These are phyloP conservation scores for Epinotia ramella DNA, from an alignment of 2,888 invertebrate species.

Conservation along the genomic window DNA sequence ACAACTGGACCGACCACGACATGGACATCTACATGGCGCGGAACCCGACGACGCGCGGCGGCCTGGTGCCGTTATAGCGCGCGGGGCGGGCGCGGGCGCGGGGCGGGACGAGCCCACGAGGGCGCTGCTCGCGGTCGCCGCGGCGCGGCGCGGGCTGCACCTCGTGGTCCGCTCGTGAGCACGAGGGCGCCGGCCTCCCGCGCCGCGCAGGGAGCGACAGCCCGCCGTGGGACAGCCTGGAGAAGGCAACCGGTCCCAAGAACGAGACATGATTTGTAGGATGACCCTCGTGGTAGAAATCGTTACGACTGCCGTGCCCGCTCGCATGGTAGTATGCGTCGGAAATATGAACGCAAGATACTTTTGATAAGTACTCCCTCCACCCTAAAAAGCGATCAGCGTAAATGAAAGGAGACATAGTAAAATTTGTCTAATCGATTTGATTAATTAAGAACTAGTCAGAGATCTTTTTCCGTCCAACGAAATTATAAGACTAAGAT, in stretches of 20 bases:
- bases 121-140: slow-evolving; percentile 60
- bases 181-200: slow-evolving; percentile 53
- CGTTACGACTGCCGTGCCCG: slow-evolving; percentile 29
- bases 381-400: neutral
- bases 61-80: slow-evolving; percentile 92
- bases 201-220: slow-evolving; percentile 32
- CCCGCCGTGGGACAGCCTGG: slow-evolving; percentile 46
- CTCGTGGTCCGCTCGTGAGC: slow-evolving; percentile 64
- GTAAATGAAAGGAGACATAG: neutral
- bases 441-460: slow-evolving; percentile 64
- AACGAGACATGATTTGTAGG: slow-evolving; percentile 24
- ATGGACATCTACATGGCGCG: slow-evolving; percentile 98
- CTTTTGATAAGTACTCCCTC: slow-evolving; percentile 2
- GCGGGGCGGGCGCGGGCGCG: slow-evolving; percentile 57
- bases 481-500: slow-evolving; percentile 22
- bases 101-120: slow-evolving; percentile 58
- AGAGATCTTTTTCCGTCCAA: slow-evolving; percentile 50
- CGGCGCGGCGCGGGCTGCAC: slow-evolving; percentile 57
- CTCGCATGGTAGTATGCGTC: neutral
- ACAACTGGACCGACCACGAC: slow-evolving; percentile 97
- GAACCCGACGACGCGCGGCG: slow-evolving; percentile 94
- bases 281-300: slow-evolving; percentile 38
- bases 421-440: slow-evolving; percentile 13
- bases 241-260: slow-evolving; percentile 38
- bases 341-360: neutral